Evolutionary conservation across 2,113 vertebrate species (phyloP).

Genomic region (Stigmatopora nigra): DNA sequence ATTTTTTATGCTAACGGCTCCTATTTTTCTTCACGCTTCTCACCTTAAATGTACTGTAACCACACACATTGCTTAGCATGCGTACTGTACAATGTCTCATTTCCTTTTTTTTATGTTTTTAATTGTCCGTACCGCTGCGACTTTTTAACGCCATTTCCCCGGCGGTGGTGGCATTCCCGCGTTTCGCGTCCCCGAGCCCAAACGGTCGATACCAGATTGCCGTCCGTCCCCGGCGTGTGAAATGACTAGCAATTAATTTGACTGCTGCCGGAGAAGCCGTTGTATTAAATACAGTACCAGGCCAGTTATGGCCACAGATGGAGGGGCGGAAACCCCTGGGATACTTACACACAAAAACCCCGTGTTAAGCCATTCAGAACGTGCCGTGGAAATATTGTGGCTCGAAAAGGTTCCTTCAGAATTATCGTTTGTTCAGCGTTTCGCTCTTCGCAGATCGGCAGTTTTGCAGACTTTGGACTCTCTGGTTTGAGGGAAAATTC

Average conservation of each 20-base stretch:
- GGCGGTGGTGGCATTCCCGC: background rate
- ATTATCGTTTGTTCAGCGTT: background rate
- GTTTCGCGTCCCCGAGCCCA: background rate
- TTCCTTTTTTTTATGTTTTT: background rate
- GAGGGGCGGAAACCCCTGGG: background rate
- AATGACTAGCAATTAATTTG: slow-evolving; percentile 7
- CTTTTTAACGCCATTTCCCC: background rate
- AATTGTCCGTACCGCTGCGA: background rate
- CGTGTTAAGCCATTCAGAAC: background rate
- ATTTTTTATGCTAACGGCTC: background rate
- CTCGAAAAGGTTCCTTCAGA: background rate
- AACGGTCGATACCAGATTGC: background rate
- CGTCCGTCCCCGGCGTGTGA: slow-evolving; percentile 3
- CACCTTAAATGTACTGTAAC: too few species aligned
- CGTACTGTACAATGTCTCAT: background rate
- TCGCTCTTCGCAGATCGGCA: background rate
- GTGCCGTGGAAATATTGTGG: background rate
- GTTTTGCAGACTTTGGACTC: too few species aligned
- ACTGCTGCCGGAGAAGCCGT: slow-evolving; percentile 15
- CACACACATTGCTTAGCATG: background rate
- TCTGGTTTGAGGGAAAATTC: too few species aligned
- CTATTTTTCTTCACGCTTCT: background rate
- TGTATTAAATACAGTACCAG: slow-evolving; percentile 5
- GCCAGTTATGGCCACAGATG: background rate
- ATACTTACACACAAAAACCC: background rate